phyloP scores from a whole-genome alignment of 2,888 invertebrate genomes.

The Stenichneumon culpator region DNA sequence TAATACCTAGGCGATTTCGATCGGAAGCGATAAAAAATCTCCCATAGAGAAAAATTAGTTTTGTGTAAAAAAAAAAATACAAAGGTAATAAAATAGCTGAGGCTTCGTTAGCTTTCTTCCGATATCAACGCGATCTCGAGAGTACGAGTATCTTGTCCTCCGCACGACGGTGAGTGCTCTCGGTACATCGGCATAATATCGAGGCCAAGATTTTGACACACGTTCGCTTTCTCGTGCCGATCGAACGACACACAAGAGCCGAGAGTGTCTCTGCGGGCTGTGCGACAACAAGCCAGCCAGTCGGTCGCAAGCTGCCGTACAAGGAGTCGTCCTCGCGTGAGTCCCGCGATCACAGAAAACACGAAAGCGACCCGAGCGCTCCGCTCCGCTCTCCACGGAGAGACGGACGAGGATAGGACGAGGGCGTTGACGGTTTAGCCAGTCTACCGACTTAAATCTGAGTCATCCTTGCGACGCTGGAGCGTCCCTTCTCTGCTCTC shows the following conservation, averaged over 20 bases:
- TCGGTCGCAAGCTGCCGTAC: slow-evolving; percentile 76
- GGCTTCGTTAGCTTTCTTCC: background rate
- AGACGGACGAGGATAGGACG: slow-evolving; percentile 56
- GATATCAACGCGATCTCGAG: background rate
- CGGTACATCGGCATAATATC: slow-evolving; percentile 66
- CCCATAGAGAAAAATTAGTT: background rate
- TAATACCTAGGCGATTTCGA: too few relatives aligned
- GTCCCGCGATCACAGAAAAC: slow-evolving; percentile 37
- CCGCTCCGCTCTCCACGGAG: slow-evolving; percentile 4
- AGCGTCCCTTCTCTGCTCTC: slow-evolving; percentile 5
- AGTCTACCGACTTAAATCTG: slow-evolving; percentile 64
- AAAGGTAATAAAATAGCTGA: background rate
- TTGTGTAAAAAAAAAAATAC: background rate
- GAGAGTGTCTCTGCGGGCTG: slow-evolving; percentile 11
- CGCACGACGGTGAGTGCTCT: background rate
- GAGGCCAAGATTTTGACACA: slow-evolving; percentile 79
- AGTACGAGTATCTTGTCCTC: background rate
- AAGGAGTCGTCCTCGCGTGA: slow-evolving; percentile 76
- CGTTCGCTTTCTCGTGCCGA: slow-evolving; percentile 76
- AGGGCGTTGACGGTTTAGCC: slow-evolving; percentile 73
- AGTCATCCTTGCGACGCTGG: slow-evolving; percentile 61
- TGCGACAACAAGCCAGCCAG: slow-evolving; percentile 1
- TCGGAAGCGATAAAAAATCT: background rate
- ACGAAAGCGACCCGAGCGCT: slow-evolving; percentile 49
- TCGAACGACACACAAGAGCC: slow-evolving; percentile 42